phyloP scores from a whole-genome alignment of 2,113 vertebrate species.

The Lagopus muta region DNA sequence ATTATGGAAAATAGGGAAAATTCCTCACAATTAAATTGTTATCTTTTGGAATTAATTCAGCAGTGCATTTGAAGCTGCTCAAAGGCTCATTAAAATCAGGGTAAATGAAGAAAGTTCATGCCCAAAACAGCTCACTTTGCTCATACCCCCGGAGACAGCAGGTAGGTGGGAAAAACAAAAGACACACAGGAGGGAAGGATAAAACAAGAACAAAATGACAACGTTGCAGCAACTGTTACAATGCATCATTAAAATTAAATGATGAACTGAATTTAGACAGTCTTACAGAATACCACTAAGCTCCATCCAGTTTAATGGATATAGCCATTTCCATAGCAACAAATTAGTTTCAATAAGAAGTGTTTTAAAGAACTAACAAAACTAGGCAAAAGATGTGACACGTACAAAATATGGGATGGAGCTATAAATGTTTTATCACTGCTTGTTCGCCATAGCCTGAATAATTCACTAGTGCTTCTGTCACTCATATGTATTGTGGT shows the following conservation, averaged over 20 bases:
- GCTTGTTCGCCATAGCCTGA: not conserved
- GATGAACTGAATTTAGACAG: not conserved
- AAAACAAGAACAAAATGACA: not conserved
- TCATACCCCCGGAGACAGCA: not conserved
- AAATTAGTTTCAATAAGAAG: constrained; percentile 14
- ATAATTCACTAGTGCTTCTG: not conserved
- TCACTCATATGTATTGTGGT: not conserved
- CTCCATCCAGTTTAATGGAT: constrained; percentile 4
- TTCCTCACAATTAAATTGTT: not conserved
- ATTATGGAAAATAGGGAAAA: not conserved
- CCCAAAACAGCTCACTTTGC: not conserved
- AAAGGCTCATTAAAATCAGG: not conserved
- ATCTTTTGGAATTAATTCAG: not conserved
- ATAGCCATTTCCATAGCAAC: not conserved
- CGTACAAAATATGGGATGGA: rapidly evolving
- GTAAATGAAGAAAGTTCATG: not conserved
- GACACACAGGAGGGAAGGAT: not conserved
- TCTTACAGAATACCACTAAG: not conserved
- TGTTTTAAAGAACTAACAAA: not conserved
- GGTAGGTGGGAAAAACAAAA: not conserved
- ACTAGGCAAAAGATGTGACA: not conserved
- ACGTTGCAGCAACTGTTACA: not conserved
- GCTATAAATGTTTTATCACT: not conserved
- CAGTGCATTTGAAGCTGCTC: not conserved
- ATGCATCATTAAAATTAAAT: not conserved